Percentiles rank a stretch among this genome's conserved stretches.
These are phyloP conservation scores for Itoplectis maculator DNA, from an alignment of 2,888 invertebrate genomes.

Conservation along the genomic window DNA sequence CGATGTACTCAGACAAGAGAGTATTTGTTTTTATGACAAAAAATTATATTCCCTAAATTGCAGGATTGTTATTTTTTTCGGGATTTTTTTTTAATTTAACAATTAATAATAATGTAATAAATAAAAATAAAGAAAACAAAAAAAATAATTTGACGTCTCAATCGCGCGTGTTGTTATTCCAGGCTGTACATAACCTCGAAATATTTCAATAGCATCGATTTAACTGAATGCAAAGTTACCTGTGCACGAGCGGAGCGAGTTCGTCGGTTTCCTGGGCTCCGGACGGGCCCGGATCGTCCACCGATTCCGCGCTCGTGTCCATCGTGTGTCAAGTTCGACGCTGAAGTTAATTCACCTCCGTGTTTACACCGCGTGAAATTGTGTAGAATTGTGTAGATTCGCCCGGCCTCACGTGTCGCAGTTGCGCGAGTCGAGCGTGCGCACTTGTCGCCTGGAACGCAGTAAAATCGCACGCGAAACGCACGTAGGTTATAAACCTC, in stretches of 20 bases:
- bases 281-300: constrained; percentile 63
- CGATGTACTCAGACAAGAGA: background rate
- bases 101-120: background rate
- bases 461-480: too few relatives aligned
- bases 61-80: background rate
- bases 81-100: background rate
- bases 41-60: background rate
- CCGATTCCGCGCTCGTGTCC: constrained; percentile 64
- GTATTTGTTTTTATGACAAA: too few relatives aligned
- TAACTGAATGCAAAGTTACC: constrained; percentile 66
- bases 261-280: constrained; percentile 64
- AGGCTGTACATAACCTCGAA: constrained; percentile 42
- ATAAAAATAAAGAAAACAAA: too few relatives aligned
- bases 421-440: too few relatives aligned
- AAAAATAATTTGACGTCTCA: background rate
- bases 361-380: too few relatives aligned
- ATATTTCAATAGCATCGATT: background rate
- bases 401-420: too few relatives aligned
- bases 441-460: too few relatives aligned
- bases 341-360: too few relatives aligned
- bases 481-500: too few relatives aligned
- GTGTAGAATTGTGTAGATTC: too few relatives aligned
- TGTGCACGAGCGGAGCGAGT: constrained; percentile 74
- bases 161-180: background rate
- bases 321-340: too few relatives aligned